Base-by-base conservation (phyloP, 1,140 invertebrate genomes). In the Holotrichia oblita region DNA sequence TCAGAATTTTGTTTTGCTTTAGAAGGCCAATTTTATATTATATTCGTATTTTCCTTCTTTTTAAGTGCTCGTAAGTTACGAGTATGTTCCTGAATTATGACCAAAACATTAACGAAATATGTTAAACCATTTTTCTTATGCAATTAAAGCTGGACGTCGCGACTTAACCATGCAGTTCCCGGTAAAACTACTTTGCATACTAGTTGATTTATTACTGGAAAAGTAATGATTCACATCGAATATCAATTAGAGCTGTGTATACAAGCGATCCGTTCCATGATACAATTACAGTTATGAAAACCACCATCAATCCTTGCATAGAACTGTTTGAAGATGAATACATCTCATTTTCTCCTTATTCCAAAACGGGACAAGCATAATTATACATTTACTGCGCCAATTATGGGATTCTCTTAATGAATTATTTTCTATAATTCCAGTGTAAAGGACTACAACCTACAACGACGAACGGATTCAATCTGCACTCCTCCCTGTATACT, bases 361-460 rank as follows among this genome's bases (percentile, higher is more conserved):
- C 12, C 27, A 34, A 69, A 69, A 69, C 10, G 14, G 48, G 48
- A 14, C 61, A 9, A 20, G 9, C 27, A 22, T 69, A 69, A 69
- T 69, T 69, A 69, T 20, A 14, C 12, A 69, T 69, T 69, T 69
- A 69, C 12, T 22, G 61, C 10, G 61, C 61, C 61, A 69, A 69
- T 69, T 69, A 69, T 22, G 27, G 44, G 22, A 27, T 34, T 10
- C 27, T 34, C 61, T 69, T 69, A 69, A 69, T 69, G 61, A 69
- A 69, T 69, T 69, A 69, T 55, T 69, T 69, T 69, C 61, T 34
- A 34, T 69, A 69, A 69, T 69, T 69, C 27, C 61, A 27, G 61
- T 22, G 48, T 55, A 55, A 55, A 14, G 48, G 27, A 34, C 27
- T 34, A 2, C 27, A 48, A 8, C 44, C 44, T 34, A 69, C 61